phyloP scores from a whole-genome alignment of 2,797 vertebrate species.

The Denticeps clupeoides region DNA sequence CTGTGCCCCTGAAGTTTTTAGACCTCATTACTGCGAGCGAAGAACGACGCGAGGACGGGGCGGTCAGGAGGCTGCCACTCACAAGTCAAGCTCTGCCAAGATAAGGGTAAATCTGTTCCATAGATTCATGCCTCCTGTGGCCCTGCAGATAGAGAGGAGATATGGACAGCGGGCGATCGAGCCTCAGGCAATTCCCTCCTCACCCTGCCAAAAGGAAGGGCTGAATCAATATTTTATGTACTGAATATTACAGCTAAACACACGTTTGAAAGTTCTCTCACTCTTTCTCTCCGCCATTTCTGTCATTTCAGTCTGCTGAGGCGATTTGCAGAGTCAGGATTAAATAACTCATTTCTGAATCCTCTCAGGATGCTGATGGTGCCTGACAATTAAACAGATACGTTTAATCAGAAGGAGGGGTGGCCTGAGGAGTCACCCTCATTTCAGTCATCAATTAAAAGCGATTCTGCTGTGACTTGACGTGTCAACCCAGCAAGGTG shows the following conservation, averaged over 20 bases:
- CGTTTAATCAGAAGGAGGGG: conserved; percentile 68
- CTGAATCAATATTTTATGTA: conserved; percentile 49
- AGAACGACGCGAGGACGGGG: too few relatives aligned
- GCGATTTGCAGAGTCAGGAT: conserved; percentile 60
- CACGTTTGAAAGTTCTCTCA: conserved; percentile 30
- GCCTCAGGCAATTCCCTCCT: conserved; percentile 30
- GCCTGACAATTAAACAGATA: conserved; percentile 72
- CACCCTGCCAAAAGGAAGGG: conserved; percentile 46
- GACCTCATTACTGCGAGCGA: conserved; percentile 49
- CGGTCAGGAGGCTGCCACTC: conserved; percentile 8
- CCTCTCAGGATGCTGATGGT: conserved; percentile 63
- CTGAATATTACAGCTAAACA: conserved; percentile 18
- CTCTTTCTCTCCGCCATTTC: not conserved
- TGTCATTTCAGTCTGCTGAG: not conserved
- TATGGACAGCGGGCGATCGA: conserved; percentile 9
- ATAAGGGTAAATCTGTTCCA: conserved; percentile 3
- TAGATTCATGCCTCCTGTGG: conserved; percentile 27
- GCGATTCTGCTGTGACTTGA: conserved; percentile 66
- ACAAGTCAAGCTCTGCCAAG: conserved; percentile 10
- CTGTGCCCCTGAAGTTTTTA: conserved; percentile 51
- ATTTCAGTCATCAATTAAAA: conserved; percentile 69
- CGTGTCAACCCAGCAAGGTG: conserved; percentile 52
- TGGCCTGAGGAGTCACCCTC: conserved; percentile 63
- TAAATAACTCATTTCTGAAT: conserved; percentile 66
- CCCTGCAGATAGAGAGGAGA: conserved; percentile 11